These are phyloP conservation scores for Scelioninae gen. 2 DNA, from an alignment of 2,888 invertebrate species.

Conservation along the genomic window DNA sequence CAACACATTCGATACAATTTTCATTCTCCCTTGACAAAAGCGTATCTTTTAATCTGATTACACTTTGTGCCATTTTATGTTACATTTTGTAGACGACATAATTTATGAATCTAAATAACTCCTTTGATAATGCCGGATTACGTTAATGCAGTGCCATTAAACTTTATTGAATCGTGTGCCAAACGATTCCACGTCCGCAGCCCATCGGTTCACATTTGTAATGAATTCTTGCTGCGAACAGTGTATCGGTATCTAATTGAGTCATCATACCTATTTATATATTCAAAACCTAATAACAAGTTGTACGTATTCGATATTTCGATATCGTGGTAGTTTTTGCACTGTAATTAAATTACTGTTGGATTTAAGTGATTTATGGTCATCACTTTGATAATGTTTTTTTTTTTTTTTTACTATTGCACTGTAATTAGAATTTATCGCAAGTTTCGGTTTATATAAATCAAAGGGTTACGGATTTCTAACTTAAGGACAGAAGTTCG, in stretches of 20 bases:
- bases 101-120: slow-evolving; percentile 24
- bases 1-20: background rate
- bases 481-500: too few species aligned
- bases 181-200: background rate
- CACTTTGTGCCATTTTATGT: slow-evolving; percentile 15
- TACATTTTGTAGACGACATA: background rate
- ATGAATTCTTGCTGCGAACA: slow-evolving; percentile 25
- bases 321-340: too few species aligned
- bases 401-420: too few species aligned
- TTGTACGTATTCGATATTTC: slow-evolving; percentile 42
- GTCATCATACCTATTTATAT: slow-evolving; percentile 41
- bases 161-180: slow-evolving; percentile 36
- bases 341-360: too few species aligned
- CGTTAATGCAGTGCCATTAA: slow-evolving; percentile 41
- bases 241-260: slow-evolving; percentile 44
- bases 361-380: too few species aligned
- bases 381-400: too few species aligned
- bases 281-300: slow-evolving; percentile 32
- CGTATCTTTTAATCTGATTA: too few species aligned
- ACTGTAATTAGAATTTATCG: too few species aligned
- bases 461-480: too few species aligned
- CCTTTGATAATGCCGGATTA: slow-evolving; percentile 17
- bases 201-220: background rate
- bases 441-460: too few species aligned
- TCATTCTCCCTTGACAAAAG: background rate